These are phyloP conservation scores for Nannobrachium achirus DNA, from an alignment of 2,113 vertebrate genomes.

Conservation along the genomic window DNA sequence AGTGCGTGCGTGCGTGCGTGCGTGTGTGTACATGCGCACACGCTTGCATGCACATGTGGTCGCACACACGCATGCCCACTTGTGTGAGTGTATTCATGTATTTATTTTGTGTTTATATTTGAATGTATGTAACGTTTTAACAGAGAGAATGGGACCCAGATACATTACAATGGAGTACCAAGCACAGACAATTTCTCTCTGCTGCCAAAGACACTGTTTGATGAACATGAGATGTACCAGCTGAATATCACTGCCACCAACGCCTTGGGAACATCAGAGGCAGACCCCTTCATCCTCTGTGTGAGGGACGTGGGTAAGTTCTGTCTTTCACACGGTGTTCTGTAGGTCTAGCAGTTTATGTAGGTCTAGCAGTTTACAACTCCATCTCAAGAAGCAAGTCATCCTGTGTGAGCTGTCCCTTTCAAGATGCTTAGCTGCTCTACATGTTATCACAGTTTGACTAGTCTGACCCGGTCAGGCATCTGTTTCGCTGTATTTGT, in stretches of 20 bases:
- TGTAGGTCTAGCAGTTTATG: not conserved
- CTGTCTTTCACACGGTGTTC: not conserved
- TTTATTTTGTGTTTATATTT: no score
- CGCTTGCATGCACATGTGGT: no score
- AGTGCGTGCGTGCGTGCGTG: no score
- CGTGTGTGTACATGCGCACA: no score
- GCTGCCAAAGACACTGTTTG: constrained; percentile 40
- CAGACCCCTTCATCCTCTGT: constrained; percentile 54
- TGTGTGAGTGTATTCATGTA: not conserved
- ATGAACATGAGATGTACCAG: constrained; percentile 41
- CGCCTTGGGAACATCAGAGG: constrained; percentile 61
- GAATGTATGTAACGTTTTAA: not conserved
- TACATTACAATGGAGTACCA: not conserved
- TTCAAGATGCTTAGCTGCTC: not conserved
- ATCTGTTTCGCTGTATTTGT: constrained; percentile 8
- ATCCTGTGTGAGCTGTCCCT: constrained; percentile 2
- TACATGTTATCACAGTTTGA: constrained; percentile 18
- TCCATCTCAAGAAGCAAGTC: constrained; percentile 4
- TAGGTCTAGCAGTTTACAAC: no score
- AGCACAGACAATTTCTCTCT: constrained; percentile 26
- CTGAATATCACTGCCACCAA: constrained; percentile 66
- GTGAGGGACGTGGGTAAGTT: constrained; percentile 61
- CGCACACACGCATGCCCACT: no score
- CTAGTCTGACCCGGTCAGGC: constrained; percentile 1
- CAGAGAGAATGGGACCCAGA: constrained; percentile 53